Base-by-base conservation (phyloP, 2,888 invertebrate species). In the Ferdinandea cuprea region DNA sequence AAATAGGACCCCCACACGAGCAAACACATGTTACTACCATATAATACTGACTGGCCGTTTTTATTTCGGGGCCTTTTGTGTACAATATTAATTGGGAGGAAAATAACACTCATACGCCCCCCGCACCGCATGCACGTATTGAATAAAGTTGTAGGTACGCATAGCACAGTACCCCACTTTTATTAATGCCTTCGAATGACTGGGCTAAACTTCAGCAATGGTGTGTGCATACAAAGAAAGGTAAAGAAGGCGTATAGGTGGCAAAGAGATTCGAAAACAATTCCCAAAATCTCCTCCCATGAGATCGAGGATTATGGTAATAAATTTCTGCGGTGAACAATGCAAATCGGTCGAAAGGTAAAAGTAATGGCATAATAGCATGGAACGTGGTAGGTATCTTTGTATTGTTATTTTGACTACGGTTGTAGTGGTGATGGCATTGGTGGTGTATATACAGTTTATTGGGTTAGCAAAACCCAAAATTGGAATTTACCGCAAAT, bases 291-390 rank as follows among this genome's bases (percentile, higher is more conserved):
- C 52, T 59, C 52, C 52, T 61, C 52, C 61, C 52, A 21, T 25
- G 50, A 37, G 50, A 44, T 72, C 35, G 44, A 13, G 72, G 72
- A 72, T 63, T 63, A 54, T 63, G 25, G 72, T 35, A 63, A 72
- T 72, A 72, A 72, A 72, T 72, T 44, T 61, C 19, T 61, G 32
- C 46, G 72, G 63, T 37, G 72, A 72, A 72, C 72, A 72, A 72
- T 72, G 72, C 72, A 54, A 63, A 63, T 72, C 63, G 72, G 61
- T 52, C 28, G 59, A 28, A 54, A 52, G 61, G 61, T 63, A 37
- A 44, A 72, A 54, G 59, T 40, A 72, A 32, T 61, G 48, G 72
- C 44, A 63, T 37, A 52, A 32, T 44, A 50, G 25, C 52, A 61
- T 52, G 52, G 32, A 50, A 50, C 42, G 59, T 19, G 15, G 17